Base-by-base conservation (phyloP, 2,888 invertebrate species). In the Oscheius sp. region DNA sequence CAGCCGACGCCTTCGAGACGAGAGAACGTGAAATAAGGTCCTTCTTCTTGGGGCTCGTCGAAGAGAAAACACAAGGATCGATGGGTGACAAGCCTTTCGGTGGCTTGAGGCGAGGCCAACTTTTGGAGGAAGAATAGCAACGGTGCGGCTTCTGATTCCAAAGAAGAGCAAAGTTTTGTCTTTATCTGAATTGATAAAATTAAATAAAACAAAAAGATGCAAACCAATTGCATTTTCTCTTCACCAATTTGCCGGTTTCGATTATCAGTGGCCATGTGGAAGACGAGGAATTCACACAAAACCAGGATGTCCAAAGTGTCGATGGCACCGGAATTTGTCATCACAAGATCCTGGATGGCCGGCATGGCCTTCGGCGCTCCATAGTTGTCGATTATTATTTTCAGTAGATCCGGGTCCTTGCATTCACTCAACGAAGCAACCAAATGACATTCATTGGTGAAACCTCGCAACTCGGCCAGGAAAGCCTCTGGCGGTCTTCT, bases 301-400 rank as follows among this genome's bases (percentile, higher is more conserved):
- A 66, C 49, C 12, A 46, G 18, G 21, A 23, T 49, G 9, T 68
- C 52, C 29, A 73, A 68, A 16, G 25, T 16, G 21, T 58, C 59
- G 27, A 73, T 46, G 41, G 68, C 66, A 3, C 18, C 49, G 41
- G 59, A 7, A 46, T 73, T 69, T 21, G 63, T 25, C 12, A 29
- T 18, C 16, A 73, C 49, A n/a, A 73, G 59, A 27, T 73, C 73
- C 58, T 73, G 72, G 25, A 72, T 72, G 21, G 72, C 55, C n/a
- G 64, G 58, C 72, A 72, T 72, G 5, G 72, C 72, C 66, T 66
- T 72, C 13, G 72, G 43, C 6, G 66, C 55, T 18, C 72, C 72
- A 21, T 56, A 49, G 18, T 46, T 56, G 6, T 55, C 58, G 21
- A 64, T 64, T 43, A 72, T 45, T 6, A 52, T 25, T 41, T 43